Evolutionary conservation across 2,113 vertebrate species (phyloP).

Genomic region (Mesoclemmys tuberculata): DNA sequence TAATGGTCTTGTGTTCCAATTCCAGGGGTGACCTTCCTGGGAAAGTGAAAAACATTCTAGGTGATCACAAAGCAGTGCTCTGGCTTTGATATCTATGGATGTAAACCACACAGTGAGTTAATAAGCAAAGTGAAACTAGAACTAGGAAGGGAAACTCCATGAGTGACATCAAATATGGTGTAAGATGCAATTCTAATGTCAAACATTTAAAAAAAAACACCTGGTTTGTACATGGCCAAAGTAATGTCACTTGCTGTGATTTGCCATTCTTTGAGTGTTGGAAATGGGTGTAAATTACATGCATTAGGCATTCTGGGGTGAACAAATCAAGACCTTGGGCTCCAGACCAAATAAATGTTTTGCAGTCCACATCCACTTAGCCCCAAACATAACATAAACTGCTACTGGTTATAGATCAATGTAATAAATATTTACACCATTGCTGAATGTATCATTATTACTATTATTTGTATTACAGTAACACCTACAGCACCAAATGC

Average conservation of each 20-base stretch:
- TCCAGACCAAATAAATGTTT: neutral
- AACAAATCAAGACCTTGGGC: neutral
- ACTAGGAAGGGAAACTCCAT: neutral
- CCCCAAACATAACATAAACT: fast-evolving
- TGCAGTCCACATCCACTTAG: neutral
- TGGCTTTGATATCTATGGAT: neutral
- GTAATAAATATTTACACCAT: fast-evolving
- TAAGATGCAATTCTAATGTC: neutral
- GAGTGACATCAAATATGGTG: fast-evolving
- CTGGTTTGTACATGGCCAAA: neutral
- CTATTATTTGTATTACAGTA: conserved; percentile 4
- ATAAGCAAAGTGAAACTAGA: fast-evolving
- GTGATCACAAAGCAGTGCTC: neutral
- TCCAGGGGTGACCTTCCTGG: neutral
- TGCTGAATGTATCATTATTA: neutral
- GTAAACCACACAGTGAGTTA: neutral
- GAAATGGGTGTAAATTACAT: neutral
- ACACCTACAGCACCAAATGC: fast-evolving
- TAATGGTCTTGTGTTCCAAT: neutral
- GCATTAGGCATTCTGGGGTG: fast-evolving
- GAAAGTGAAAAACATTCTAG: neutral
- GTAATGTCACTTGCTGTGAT: fast-evolving
- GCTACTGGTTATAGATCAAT: neutral
- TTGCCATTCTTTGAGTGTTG: neutral
- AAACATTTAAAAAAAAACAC: neutral